phyloP scores from a whole-genome alignment of 92 coral and sea anemone species.

The Porites lobata region DNA sequence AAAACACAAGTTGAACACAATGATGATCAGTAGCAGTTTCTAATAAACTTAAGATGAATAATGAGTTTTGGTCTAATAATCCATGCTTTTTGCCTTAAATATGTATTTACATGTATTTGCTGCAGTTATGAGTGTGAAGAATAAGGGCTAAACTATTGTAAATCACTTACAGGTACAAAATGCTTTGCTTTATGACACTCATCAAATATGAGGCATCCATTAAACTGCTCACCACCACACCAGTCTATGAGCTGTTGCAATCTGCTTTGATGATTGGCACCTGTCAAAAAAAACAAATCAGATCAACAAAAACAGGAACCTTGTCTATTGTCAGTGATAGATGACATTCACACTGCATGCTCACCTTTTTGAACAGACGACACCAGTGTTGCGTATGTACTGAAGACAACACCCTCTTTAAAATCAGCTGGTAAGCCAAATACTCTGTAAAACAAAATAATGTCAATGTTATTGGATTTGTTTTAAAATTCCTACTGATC shows the following conservation, averaged over 20 bases:
- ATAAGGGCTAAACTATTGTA: not conserved
- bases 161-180: constrained; percentile 92
- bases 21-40: no score
- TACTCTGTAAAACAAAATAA: constrained; percentile 68
- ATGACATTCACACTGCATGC: not conserved
- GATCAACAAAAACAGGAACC: no score
- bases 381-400: constrained; percentile 96
- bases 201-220: constrained; percentile 97
- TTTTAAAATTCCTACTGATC: no score
- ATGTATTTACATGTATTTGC: not conserved
- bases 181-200: constrained; percentile 99
- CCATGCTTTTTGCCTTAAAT: no score
- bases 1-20: no score
- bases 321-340: no score
- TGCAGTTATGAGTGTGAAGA: not conserved
- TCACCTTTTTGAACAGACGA: constrained; percentile 90
- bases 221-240: constrained; percentile 96
- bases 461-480: not conserved
- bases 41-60: no score
- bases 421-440: constrained; percentile 95
- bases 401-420: constrained; percentile 96
- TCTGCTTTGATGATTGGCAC: constrained; percentile 80
- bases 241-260: constrained; percentile 97
- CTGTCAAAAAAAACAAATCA: not conserved
- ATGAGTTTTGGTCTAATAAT: no score